These are phyloP conservation scores for Petrolisthes manimaculis DNA, from an alignment of 2,888 invertebrate genomes.

Conservation along the genomic window DNA sequence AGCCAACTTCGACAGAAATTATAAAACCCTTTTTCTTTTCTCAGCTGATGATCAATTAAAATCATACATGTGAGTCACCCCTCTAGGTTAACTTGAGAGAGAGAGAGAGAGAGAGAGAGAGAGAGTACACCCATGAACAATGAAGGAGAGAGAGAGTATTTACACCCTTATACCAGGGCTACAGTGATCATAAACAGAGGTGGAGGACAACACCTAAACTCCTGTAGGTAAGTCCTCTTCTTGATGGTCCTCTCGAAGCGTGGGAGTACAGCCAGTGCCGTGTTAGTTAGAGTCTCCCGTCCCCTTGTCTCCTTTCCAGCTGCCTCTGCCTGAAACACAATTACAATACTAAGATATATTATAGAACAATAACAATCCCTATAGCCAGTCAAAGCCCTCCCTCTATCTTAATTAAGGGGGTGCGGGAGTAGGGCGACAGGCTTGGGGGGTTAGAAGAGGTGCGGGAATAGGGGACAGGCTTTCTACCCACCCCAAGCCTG, in stretches of 20 bases:
- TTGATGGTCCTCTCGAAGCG: slow-evolving; percentile 31
- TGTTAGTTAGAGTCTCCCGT: slow-evolving; percentile 13
- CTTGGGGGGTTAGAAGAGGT: too few species aligned
- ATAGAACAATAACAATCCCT: background rate
- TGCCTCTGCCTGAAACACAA: slow-evolving; percentile 24
- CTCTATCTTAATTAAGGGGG: too few species aligned
- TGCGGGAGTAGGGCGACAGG: too few species aligned
- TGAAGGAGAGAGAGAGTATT: background rate
- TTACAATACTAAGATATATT: background rate
- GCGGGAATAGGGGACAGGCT: too few species aligned
- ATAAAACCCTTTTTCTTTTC: background rate
- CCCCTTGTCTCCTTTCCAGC: slow-evolving; percentile 9
- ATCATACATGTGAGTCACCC: background rate
- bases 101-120: background rate
- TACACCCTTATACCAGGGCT: slow-evolving; percentile 9
- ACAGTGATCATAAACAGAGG: slow-evolving; percentile 68
- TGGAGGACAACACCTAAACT: slow-evolving; percentile 73
- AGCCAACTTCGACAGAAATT: too few species aligned
- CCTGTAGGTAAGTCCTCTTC: slow-evolving; percentile 69
- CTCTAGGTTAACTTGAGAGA: background rate
- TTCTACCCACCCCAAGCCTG: too few species aligned
- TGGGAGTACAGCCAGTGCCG: slow-evolving; percentile 43
- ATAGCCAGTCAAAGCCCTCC: background rate
- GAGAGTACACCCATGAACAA: background rate
- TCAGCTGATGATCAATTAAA: background rate